Base-by-base conservation (phyloP, 2,797 vertebrate species). In the Poliocrania exsul region DNA sequence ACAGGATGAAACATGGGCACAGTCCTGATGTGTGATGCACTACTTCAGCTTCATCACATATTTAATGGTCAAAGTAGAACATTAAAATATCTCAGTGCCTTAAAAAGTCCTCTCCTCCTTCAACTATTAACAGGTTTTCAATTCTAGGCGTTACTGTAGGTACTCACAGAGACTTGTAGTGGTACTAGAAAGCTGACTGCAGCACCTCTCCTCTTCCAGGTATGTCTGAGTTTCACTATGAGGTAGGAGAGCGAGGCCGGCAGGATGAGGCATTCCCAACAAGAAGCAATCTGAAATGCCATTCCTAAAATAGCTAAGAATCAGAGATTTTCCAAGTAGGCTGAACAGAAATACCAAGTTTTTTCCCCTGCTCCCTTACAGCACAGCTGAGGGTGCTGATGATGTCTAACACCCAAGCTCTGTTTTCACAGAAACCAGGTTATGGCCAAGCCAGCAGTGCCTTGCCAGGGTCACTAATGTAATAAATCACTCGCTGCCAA, bases 291-390 rank as follows among this genome's bases (percentile, higher is more conserved):
- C 33, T 1, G 0, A 95, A 89, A 84, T 91, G 31, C 73, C 89
- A 72, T 89, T 92, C 87, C 85, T 93, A 74, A 92, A 86, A 93
- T 66, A 93, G 61, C 62, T 81, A 71, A 47, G 81, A 78, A 70
- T 47, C 89, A 70, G 82, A 8, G 0, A 50, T 53, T 88, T 94
- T 89, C 12, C 1, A 49, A 86, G 57, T 1, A 61, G 26, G 12
- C 58, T 69, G 56, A 88, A 31, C 9, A 51, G 44, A 91, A 82
- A n/a, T 60, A 61, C 24, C 0, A 65, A 82, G 40, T 73, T 96
- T 79, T 86, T 11, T 37, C 47, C 46, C 56, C 33, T 4, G 16
- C 28, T 90, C 28, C 51, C 40, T 56, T 15, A 19, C 2, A 2
- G 70, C 33, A 33, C 19, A 2, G 53, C 46, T 21, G 38, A 51